Conservation (phyloP, 2,888 invertebrate species). For the Cyclophora punctaria region DNA sequence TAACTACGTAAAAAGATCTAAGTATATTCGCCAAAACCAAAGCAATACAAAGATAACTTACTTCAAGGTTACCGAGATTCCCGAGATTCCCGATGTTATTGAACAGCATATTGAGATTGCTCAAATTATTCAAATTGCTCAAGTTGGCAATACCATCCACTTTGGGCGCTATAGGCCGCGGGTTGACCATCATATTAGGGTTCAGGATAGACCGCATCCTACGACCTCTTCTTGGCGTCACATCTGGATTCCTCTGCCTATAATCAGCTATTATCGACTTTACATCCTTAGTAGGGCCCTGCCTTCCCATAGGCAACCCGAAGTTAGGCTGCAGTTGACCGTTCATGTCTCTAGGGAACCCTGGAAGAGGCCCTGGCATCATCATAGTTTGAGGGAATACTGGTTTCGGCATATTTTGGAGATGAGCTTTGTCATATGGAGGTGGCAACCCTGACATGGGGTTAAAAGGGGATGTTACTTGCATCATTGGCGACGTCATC, state of each 20-base stretch:
- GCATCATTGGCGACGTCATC: constrained; percentile 52
- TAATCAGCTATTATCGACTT: constrained; percentile 88
- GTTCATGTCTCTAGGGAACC: constrained; percentile 68
- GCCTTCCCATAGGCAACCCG: constrained; percentile 76
- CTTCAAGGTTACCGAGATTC: too few relatives aligned
- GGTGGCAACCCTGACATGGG: constrained; percentile 61
- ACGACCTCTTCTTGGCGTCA: constrained; percentile 80
- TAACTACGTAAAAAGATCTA: too few relatives aligned
- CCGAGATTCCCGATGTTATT: constrained; percentile 30
- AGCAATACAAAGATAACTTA: too few relatives aligned
- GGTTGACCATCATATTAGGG: constrained; percentile 60
- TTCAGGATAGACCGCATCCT: constrained; percentile 75
- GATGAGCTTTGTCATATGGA: constrained; percentile 64
- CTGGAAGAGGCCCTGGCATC: constrained; percentile 56
- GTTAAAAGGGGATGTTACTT: constrained; percentile 54
- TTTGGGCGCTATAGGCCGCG: constrained; percentile 62
- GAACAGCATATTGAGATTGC: constrained; percentile 60
- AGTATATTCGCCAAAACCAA: too few relatives aligned
- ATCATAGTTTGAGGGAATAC: constrained; percentile 57
- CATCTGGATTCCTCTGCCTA: constrained; percentile 83
- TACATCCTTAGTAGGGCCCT: constrained; percentile 87
- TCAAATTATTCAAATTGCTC: constrained; percentile 42
- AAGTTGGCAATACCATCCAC: constrained; percentile 46
- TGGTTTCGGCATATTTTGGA: constrained; percentile 61
- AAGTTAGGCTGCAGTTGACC: constrained; percentile 74